Conservation (phyloP, 2,113 vertebrate species). For the Microtus oregoni region DNA sequence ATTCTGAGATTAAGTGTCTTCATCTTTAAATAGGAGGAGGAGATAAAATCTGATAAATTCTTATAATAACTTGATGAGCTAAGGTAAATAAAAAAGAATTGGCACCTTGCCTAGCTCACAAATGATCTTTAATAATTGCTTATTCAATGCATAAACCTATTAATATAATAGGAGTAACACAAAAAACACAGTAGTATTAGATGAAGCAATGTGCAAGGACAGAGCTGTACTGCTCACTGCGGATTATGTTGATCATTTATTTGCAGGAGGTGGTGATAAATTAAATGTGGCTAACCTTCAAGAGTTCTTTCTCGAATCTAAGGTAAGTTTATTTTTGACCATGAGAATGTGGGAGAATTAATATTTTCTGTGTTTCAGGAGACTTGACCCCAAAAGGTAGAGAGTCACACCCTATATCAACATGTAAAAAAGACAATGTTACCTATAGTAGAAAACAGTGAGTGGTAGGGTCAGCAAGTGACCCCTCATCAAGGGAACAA, state of each 20-base stretch:
- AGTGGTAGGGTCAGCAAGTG: too few relatives aligned
- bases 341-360: background rate
- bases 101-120: conserved; percentile 55
- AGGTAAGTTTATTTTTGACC: background rate
- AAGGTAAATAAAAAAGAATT: conserved; percentile 49
- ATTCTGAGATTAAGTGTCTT: conserved; percentile 19
- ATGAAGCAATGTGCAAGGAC: background rate
- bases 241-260: background rate
- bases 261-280: background rate
- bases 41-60: conserved; percentile 49
- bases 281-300: background rate
- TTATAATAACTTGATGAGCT: conserved; percentile 62
- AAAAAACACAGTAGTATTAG: background rate
- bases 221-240: background rate
- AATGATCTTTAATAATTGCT: conserved; percentile 54
- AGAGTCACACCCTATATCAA: background rate
- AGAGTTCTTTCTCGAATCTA: background rate
- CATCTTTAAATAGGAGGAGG: conserved; percentile 12
- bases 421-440: background rate
- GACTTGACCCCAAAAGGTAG: background rate
- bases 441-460: background rate
- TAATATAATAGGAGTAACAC: conserved; percentile 16
- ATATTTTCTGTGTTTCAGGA: background rate
- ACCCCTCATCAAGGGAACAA: background rate
- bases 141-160: conserved; percentile 41